Conservation (phyloP, 2,888 invertebrate species). For the Morpho achilles region DNA sequence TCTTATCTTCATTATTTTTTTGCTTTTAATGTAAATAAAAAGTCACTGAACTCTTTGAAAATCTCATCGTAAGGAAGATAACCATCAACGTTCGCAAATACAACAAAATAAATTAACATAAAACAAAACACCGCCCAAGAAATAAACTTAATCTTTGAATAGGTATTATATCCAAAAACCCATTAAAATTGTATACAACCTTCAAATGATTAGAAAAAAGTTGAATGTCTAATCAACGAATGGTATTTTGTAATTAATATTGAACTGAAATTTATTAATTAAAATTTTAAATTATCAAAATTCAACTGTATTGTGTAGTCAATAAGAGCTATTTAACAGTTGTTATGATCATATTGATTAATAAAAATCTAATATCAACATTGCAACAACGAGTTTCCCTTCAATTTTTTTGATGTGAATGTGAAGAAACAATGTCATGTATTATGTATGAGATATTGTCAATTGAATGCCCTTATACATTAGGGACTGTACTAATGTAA, state of each 20-base stretch:
- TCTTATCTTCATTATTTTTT: no score
- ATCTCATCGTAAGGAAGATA: no score
- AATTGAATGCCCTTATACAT: slow-evolving; percentile 2
- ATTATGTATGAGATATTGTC: slow-evolving; percentile 1
- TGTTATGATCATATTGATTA: no score
- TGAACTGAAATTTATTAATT: slow-evolving; percentile 1
- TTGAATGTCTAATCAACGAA: slow-evolving; percentile 1
- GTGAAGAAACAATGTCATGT: background rate
- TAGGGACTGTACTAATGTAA: background rate
- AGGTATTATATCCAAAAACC: no score
- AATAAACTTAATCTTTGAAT: no score
- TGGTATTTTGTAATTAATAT: slow-evolving; percentile 6
- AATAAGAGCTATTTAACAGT: background rate
- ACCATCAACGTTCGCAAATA: no score
- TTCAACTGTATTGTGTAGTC: background rate
- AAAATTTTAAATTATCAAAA: background rate
- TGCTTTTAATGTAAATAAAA: no score
- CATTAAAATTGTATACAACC: background rate
- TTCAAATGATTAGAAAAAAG: background rate
- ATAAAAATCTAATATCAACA: no score
- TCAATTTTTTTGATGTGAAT: slow-evolving; percentile 1
- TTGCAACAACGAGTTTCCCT: background rate
- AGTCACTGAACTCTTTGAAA: no score
- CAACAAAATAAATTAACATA: no score
- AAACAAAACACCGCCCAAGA: no score